Base-by-base conservation (phyloP, 1,140 invertebrate genomes). In the Spodoptera frugiperda region DNA sequence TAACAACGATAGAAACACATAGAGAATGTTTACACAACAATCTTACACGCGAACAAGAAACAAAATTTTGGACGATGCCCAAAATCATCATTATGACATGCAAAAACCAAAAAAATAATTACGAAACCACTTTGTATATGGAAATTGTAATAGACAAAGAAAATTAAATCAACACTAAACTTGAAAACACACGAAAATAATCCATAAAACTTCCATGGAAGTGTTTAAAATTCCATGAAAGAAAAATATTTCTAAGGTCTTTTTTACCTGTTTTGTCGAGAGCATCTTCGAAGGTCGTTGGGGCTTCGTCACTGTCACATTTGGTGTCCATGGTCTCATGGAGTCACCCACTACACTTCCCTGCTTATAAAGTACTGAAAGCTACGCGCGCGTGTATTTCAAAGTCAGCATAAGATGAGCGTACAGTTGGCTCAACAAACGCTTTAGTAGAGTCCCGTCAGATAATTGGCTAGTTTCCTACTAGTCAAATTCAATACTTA, bases 271-370 rank as follows among this genome's bases (percentile, higher is more conserved):
- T 91, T 82, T 82, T 89, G 44, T 88, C 84, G 72, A 92, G 79
- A 19, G 89, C 89, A 17, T 90, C 89, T 46, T 92, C 91, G 75
- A 92, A 91, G 10, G 90, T 82, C 30, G 82, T 84, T 2, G 79
- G 79, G 39, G 67, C 65, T 19, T 81, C 78, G 14, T 84, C 86
- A 65, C 25, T 21, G 10, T 70, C 57, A 61, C 71, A 51, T 33
- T 65, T 75, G 14, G 59, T 39, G 48, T 48, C 48, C 55, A 73
- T 73, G 19, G 70, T 55, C 5, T 49, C 14, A n/a, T 19, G 44
- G 33, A 39, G 57, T 33, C 11, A 25, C 6, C 33, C 68, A 54
- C 53, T 39, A 59, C 70, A 59, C 54, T 59, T 55, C 53, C 55
- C n/a, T 39, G 39, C 54, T 9, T 21, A 73, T 14, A 25, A 15